Conservation (phyloP, 2,113 vertebrate species). For the Limanda limanda region DNA sequence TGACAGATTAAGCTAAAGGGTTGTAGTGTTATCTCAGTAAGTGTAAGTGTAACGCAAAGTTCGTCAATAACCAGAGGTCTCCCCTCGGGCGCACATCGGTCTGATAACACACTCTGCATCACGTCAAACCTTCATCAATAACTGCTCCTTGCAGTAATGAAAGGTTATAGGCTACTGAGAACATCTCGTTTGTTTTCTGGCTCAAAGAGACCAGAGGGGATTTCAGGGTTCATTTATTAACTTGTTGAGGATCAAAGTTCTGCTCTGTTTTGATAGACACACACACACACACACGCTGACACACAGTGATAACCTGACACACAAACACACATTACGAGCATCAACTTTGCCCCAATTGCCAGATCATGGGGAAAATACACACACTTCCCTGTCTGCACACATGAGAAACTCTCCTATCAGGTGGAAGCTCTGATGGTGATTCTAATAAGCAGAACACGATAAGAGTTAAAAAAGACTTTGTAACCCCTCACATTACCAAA, state of each 20-base stretch:
- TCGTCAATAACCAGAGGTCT: no score
- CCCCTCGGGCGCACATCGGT: not conserved
- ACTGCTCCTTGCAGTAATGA: not conserved
- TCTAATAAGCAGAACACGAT: not conserved
- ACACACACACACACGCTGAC: not conserved
- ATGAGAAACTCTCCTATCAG: not conserved
- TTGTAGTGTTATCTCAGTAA: not conserved
- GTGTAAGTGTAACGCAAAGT: not conserved
- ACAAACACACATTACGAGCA: slow-evolving; percentile 34
- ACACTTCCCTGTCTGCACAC: not conserved
- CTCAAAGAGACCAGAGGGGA: not conserved
- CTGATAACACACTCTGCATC: not conserved
- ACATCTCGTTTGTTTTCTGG: not conserved
- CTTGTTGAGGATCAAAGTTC: slow-evolving; percentile 57
- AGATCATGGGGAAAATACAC: not conserved
- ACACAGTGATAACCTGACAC: slow-evolving; percentile 39
- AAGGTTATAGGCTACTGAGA: not conserved
- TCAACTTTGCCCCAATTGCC: slow-evolving; percentile 42
- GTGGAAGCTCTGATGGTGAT: not conserved
- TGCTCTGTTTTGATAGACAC: slow-evolving; percentile 6
- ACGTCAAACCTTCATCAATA: not conserved
- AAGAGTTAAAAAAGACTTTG: not conserved
- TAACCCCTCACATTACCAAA: not conserved
- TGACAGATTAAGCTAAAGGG: not conserved
- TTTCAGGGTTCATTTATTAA: slow-evolving; percentile 65